Base-by-base conservation (phyloP, 2,888 invertebrate genomes). In the Pollenia amentaria region DNA sequence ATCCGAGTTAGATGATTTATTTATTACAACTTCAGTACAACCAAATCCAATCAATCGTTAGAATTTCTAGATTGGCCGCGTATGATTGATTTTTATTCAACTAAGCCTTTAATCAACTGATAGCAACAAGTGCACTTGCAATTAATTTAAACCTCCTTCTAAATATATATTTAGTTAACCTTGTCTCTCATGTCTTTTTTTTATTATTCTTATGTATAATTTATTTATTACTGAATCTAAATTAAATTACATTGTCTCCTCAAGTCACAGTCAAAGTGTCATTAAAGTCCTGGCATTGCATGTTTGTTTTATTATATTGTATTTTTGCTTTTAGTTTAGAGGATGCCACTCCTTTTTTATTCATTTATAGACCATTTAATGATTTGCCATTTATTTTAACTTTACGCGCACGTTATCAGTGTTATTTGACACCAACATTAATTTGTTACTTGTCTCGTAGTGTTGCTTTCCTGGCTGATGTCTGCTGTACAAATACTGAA, bases 351-450 rank as follows among this genome's bases (percentile, higher is more conserved):
- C 91, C 91, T 90, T 53, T 89, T 89, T 89, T 88, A 57, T 60
- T 72, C 69, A 14, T 76, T 77, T 65, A 53, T 79, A 73, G 78
- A 75, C 67, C 64, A 82, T 81, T 88, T 67, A 80, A 79, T 81
- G 87, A 62, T 84, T 80, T 83, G 90, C 89, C 89, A 91, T 91
- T 91, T 89, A 87, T 89, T 89, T 90, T 69, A 65, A 84, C 55
- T 64, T 87, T 79, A 85, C 87, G 87, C 89, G 89, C 88, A 88
- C 88, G 89, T 88, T 92, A 92, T 91, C 90, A 90, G 88, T 90
- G 90, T 90, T 90, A 84, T 90, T 90, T 92, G 91, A 91, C 92
- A 92, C 90, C 88, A 89, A 85, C 89, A 92, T 88, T 88, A 87
- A 88, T 88, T 88, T 87, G 85, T 88, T 87, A 81, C 77, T 73